Percentiles rank a stretch among this genome's conserved stretches.
phyloP scores from a whole-genome alignment of 2,888 invertebrate genomes.

The Callyntrura sp. region DNA sequence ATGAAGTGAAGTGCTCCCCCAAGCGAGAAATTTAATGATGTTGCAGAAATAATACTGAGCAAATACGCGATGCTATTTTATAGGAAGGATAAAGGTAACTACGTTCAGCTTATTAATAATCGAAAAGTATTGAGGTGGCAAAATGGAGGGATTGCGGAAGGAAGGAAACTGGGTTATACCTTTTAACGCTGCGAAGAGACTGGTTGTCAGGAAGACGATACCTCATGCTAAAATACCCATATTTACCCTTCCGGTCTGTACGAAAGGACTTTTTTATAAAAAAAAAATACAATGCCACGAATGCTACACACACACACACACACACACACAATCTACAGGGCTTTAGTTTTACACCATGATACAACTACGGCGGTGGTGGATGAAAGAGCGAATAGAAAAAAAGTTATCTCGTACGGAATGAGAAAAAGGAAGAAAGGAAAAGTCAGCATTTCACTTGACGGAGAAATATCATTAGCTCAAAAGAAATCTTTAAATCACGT shows the following conservation, averaged over 20 bases:
- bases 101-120: not conserved
- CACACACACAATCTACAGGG: too few species aligned
- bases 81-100: not conserved
- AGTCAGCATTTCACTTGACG: constrained; percentile 77
- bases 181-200: not conserved
- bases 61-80: too few species aligned
- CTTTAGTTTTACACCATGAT: too few species aligned
- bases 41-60: too few species aligned
- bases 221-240: too few species aligned
- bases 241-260: too few species aligned
- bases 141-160: constrained; percentile 52
- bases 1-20: too few species aligned
- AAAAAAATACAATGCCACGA: too few species aligned
- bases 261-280: too few species aligned
- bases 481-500: constrained; percentile 76
- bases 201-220: too few species aligned
- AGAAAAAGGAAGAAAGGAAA: constrained; percentile 44
- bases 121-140: constrained; percentile 34
- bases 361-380: constrained; percentile 36
- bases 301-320: too few species aligned
- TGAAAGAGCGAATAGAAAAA: constrained; percentile 59
- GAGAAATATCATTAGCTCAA: constrained; percentile 75
- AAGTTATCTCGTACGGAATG: constrained; percentile 60
- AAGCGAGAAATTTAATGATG: too few species aligned
- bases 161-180: constrained; percentile 28